Evolutionary conservation across 1,140 invertebrate species (phyloP), one percentile per base, ranked within the genome.

Genomic region (Chrysomallon squamiferum): DNA sequence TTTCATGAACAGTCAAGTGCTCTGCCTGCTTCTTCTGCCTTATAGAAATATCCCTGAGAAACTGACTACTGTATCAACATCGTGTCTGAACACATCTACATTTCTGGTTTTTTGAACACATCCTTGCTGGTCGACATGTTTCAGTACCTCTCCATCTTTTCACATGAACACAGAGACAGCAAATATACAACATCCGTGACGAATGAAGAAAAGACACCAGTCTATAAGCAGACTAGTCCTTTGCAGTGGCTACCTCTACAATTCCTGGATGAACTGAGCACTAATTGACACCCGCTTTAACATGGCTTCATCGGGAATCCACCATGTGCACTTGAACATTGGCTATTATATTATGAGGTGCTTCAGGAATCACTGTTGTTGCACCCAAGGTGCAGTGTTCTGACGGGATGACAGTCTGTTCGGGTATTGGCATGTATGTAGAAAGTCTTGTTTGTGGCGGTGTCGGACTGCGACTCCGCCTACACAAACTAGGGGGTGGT

Each of bases 251-350:
- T 38, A 38, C 15, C 35, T 38, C 35, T 38, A 5, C 5, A 38
- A 38, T 5, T 7, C 35, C 5, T 15, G 35, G 35, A 15, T 15
- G 35, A 38, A 38, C 35, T 38, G 35, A 38, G 35, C 35, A 38
- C 35, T 38, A 38, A 38, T 7, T 38, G 35, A 38, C 35, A 38
- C 5, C 35, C 35, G 15, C 35, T 38, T 38, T 38, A 15, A 38
- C 35, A 38, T 5, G n/a, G n/a, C n/a, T 15, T 69, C 67, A 88
- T 68, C 82, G 84, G 41, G 84, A 78, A 68, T 88, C 87, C 18
- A 88, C 87, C 83, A 87, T 86, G 83, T 96, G 94, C 50, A 96
- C 93, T 38, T 93, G 95, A 25, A 95, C 94, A 45, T 93, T 92
- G 18, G 93, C 93, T 73, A 95, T 86, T 47, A 96, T 89, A 83